Base-by-base conservation (phyloP, 2,113 vertebrate species). In the Lophius piscatorius region DNA sequence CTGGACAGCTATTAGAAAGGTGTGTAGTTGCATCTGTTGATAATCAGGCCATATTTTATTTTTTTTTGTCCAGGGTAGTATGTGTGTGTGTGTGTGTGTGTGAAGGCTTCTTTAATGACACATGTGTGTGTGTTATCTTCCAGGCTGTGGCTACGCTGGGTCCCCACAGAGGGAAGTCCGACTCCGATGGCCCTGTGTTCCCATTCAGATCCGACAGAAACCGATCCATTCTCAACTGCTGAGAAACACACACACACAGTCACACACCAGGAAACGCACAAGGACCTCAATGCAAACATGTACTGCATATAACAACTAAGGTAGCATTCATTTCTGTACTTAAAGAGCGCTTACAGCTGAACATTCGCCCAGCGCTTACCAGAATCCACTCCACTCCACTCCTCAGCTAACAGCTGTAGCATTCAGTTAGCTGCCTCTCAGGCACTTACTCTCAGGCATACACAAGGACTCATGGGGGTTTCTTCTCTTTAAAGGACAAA, bases 1-100 rank as follows among this genome's bases (percentile, higher is more conserved):
- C 67, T 98, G 96, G 96, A 98, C 95, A 42, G 94, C 96, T n/a
- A 97, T 98, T 83, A 93, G 96, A 77, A 98, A 98, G 94, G 96
- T 98, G 9, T 38, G 50, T 2, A 26, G 17, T 9, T 39, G 18
- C 16, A 18, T 57, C 6, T 23, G 2, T 22, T 10, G 9, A 17
- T 9, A 40, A 23, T 17, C 3, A 38, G 14, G 35, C n/a, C 12
- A 13, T 1, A 9, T 16, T 28, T 4, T 28, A 28, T 12, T 13
- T 40, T 16, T 40, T 6, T 2, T 17, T 40, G 13, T 13, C 23
- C 17, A 2, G 29, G 9, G 29, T 31, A 14, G 2, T 28, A 4
- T 33, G 3, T 40, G 6, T 40, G n/a, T 31, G 14, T 45, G 8
- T 58, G 20, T 46, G 20, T 34, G 46, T 17, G 26, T 4, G 0